Evolutionary conservation across 2,888 invertebrate species (phyloP).

Genomic region (Cordilura impudica): DNA sequence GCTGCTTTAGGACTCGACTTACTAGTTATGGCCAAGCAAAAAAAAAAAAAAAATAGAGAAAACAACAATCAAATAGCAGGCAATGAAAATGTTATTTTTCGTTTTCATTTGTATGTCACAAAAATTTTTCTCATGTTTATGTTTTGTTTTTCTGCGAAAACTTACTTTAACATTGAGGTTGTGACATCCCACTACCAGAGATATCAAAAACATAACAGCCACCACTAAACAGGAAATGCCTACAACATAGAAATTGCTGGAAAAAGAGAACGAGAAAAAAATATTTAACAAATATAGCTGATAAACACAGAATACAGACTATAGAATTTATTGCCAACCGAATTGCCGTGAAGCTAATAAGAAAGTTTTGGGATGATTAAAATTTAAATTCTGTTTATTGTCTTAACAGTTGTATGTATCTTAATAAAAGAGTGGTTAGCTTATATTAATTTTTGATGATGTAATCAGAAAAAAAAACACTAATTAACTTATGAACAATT

Average conservation of each 20-base stretch:
- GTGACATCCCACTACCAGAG: slow-evolving; percentile 78
- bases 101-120: slow-evolving; percentile 1
- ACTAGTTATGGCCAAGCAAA: not conserved
- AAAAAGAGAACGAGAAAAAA: slow-evolving; percentile 18
- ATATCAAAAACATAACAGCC: slow-evolving; percentile 69
- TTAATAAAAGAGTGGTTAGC: too few relatives aligned
- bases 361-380: too few relatives aligned
- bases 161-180: slow-evolving; percentile 81
- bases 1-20: too few relatives aligned
- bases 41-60: not conserved
- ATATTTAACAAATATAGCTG: not conserved
- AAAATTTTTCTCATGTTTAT: not conserved
- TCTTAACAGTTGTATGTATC: too few relatives aligned
- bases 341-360: too few relatives aligned
- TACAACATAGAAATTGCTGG: slow-evolving; percentile 67
- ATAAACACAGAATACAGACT: not conserved
- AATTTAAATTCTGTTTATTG: too few relatives aligned
- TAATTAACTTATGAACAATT: too few relatives aligned
- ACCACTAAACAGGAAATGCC: slow-evolving; percentile 58
- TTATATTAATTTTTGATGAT: too few relatives aligned
- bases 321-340: not conserved
- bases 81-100: not conserved
- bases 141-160: slow-evolving; percentile 18
- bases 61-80: not conserved
- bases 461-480: too few relatives aligned